Evolutionary conservation across 2,797 vertebrate genomes (phyloP).

Genomic region (Gymnoscopelus braueri): DNA sequence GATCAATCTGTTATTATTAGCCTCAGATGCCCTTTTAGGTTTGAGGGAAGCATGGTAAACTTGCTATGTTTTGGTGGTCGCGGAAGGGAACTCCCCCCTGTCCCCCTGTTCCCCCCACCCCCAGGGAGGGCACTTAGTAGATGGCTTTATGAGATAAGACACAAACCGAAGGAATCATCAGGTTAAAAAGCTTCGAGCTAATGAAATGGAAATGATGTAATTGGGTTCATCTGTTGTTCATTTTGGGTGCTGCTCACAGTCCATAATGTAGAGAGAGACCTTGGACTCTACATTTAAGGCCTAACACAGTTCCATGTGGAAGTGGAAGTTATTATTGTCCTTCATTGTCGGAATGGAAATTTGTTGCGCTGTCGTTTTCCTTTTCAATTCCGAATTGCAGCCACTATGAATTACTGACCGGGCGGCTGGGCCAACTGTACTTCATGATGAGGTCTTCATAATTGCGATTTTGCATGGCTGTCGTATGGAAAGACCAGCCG

Average conservation of each 20-base stretch:
- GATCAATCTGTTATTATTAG: background rate
- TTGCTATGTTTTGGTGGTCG: slow-evolving; percentile 12
- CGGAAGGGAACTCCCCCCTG: slow-evolving; percentile 9
- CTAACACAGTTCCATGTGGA: no score
- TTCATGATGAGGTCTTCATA: background rate
- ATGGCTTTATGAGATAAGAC: slow-evolving; percentile 59
- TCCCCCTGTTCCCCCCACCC: background rate
- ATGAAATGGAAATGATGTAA: slow-evolving; percentile 70
- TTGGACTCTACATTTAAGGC: slow-evolving; percentile 11
- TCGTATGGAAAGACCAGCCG: background rate
- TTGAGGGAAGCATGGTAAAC: slow-evolving; percentile 15
- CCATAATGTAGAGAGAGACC: slow-evolving; percentile 7
- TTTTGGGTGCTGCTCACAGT: slow-evolving; percentile 38
- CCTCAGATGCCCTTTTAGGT: slow-evolving; percentile 8
- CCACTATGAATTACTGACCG: background rate
- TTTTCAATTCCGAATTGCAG: background rate
- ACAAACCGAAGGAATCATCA: slow-evolving; percentile 47
- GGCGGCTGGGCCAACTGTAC: slow-evolving; percentile 6
- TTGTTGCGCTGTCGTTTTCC: background rate
- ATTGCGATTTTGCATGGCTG: background rate
- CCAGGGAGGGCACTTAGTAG: slow-evolving; percentile 30
- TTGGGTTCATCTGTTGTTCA: slow-evolving; percentile 67
- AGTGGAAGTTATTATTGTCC: no score
- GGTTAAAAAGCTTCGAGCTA: slow-evolving; percentile 62
- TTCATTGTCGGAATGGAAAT: no score